Evolutionary conservation across 2,888 invertebrate genomes (phyloP).

Genomic region (Doris montereyensis): DNA sequence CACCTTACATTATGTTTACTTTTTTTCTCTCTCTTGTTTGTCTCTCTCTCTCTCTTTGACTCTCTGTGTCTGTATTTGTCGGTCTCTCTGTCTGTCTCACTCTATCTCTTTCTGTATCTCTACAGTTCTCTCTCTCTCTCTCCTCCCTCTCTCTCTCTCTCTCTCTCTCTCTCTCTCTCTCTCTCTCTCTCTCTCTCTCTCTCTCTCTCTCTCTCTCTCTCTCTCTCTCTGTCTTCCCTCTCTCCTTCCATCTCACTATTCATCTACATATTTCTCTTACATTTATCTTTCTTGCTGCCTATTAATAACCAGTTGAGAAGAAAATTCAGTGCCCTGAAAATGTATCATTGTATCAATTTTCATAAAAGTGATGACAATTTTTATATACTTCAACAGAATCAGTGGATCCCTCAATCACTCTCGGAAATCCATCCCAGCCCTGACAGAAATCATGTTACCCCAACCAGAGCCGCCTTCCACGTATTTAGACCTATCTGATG

Average conservation of each 20-base stretch:
- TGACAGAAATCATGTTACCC: slow-evolving; percentile 51
- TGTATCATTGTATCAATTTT: too few relatives aligned
- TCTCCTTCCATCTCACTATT: background rate
- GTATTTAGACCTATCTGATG: slow-evolving; percentile 56
- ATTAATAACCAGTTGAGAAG: too few relatives aligned
- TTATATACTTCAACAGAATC: too few relatives aligned
- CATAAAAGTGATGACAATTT: too few relatives aligned
- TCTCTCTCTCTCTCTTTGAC: background rate
- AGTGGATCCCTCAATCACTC: too few relatives aligned
- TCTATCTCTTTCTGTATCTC: background rate
- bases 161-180: background rate
- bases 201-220: slow-evolving; percentile 7
- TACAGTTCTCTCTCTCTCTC: too few relatives aligned
- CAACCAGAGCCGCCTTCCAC: slow-evolving; percentile 46
- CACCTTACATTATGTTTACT: background rate
- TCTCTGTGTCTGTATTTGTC: background rate
- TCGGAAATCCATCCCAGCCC: too few relatives aligned
- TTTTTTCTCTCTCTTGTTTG: background rate
- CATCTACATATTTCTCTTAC: too few relatives aligned
- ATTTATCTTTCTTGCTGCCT: too few relatives aligned
- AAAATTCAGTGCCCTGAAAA: too few relatives aligned
- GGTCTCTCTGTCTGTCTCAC: background rate
- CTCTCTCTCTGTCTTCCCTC: background rate
- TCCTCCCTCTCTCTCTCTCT: background rate
- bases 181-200: background rate